phyloP scores from a whole-genome alignment of 1,140 invertebrate species.

The Drosophila insularis region DNA sequence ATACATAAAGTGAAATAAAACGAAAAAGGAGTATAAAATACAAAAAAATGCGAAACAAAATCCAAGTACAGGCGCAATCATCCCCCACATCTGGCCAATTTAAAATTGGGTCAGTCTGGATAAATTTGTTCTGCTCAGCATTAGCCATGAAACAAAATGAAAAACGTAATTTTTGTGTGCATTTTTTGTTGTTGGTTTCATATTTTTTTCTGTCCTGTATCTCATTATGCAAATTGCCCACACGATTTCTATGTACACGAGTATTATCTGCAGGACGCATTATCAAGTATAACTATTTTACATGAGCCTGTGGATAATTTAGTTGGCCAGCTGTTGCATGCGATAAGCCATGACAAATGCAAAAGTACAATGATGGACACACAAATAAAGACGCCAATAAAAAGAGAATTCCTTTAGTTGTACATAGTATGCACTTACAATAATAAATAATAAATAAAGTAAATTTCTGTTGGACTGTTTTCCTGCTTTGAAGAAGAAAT shows the following conservation, averaged over 20 bases:
- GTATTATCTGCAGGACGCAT: conserved; percentile 39
- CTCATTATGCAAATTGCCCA: conserved; percentile 75
- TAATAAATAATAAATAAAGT: too few relatives aligned
- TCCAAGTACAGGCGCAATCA: conserved; percentile 30
- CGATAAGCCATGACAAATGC: conserved; percentile 37
- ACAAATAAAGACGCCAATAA: not conserved
- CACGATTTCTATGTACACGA: conserved; percentile 50
- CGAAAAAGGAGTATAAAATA: conserved; percentile 11
- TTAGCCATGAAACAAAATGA: conserved; percentile 29
- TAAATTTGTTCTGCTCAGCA: not conserved
- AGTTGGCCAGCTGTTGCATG: conserved; percentile 67
- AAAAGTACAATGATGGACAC: conserved; percentile 22
- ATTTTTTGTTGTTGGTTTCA: conserved; percentile 10
- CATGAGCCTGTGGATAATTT: conserved; percentile 37
- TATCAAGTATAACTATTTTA: conserved; percentile 30
- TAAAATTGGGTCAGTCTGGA: conserved; percentile 61
- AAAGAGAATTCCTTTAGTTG: not conserved
- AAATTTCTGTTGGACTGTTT: too few relatives aligned
- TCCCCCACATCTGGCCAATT: conserved; percentile 7
- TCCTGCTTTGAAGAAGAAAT: too few relatives aligned
- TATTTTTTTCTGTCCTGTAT: conserved; percentile 20
- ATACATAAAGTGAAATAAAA: conserved; percentile 35
- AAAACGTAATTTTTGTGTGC: conserved; percentile 11
- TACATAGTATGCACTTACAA: too few relatives aligned
- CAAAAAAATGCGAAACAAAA: not conserved